Evolutionary conservation across 1,140 invertebrate genomes (phyloP).

Genomic region (Pissodes strobi): DNA sequence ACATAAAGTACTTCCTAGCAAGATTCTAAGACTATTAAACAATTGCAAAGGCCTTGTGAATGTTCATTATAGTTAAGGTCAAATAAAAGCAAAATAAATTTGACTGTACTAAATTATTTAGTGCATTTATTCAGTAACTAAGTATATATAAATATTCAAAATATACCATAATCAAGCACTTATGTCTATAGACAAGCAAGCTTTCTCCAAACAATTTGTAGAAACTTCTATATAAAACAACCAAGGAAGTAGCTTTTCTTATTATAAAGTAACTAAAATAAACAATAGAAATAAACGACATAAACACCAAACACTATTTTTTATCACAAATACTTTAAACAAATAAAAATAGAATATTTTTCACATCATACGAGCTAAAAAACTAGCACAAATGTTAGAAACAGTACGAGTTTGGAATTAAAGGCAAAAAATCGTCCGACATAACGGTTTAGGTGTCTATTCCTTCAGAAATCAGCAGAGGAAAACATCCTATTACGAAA

Average conservation of each 20-base stretch:
- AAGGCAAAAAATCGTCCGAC: conserved; percentile 31
- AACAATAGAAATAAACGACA: background rate
- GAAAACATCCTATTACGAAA: conserved; percentile 52
- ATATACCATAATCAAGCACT: no score
- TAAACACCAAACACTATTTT: background rate
- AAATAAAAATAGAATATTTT: background rate
- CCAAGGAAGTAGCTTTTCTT: background rate
- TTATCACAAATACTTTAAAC: background rate
- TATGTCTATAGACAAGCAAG: no score
- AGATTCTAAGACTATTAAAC: no score
- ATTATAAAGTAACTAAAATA: conserved; percentile 8
- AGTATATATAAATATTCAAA: no score
- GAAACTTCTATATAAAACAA: background rate
- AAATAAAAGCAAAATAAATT: no score
- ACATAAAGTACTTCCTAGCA: no score
- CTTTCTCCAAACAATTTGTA: conserved; percentile 11
- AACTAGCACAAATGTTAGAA: background rate
- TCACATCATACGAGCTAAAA: background rate
- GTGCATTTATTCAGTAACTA: no score
- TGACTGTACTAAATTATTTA: no score
- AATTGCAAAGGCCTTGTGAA: no score
- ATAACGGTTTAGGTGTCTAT: conserved; percentile 41
- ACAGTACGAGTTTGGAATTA: conserved; percentile 17
- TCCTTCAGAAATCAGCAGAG: conserved; percentile 28
- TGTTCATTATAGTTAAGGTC: no score